Evolutionary conservation across 2,888 invertebrate species (phyloP).

Genomic region (Chesias legatella): DNA sequence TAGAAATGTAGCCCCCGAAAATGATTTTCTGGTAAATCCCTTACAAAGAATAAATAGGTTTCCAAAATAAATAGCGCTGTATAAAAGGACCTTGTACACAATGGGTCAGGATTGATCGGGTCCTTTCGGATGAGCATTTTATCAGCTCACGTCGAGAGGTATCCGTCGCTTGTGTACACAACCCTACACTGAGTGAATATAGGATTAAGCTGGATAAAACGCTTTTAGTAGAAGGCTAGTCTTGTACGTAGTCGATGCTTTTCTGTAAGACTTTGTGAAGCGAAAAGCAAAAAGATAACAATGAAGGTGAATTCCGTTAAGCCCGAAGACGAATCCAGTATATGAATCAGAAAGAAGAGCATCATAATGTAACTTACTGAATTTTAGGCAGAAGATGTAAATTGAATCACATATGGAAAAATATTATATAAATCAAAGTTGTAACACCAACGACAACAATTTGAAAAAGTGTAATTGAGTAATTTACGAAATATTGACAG

Average conservation of each 20-base stretch:
- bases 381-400: too few species aligned
- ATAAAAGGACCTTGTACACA: slow-evolving; percentile 45
- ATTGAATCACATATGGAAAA: too few species aligned
- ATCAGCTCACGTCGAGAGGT: slow-evolving; percentile 48
- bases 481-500: too few species aligned
- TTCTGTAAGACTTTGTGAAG: not conserved
- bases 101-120: slow-evolving; percentile 48
- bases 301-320: too few species aligned
- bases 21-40: slow-evolving; percentile 20
- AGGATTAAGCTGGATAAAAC: slow-evolving; percentile 42
- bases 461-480: too few species aligned
- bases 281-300: not conserved
- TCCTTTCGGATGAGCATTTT: slow-evolving; percentile 46
- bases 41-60: slow-evolving; percentile 17
- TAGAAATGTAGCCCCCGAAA: slow-evolving; percentile 20
- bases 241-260: slow-evolving; percentile 13
- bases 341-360: too few species aligned
- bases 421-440: too few species aligned
- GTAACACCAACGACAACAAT: too few species aligned
- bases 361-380: too few species aligned
- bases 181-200: slow-evolving; percentile 36
- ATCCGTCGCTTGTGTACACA: slow-evolving; percentile 39
- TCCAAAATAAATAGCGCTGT: slow-evolving; percentile 15
- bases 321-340: too few species aligned
- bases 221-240: slow-evolving; percentile 31